Conservation (phyloP, 2,113 vertebrate genomes). For the Gobiocypris rarus region DNA sequence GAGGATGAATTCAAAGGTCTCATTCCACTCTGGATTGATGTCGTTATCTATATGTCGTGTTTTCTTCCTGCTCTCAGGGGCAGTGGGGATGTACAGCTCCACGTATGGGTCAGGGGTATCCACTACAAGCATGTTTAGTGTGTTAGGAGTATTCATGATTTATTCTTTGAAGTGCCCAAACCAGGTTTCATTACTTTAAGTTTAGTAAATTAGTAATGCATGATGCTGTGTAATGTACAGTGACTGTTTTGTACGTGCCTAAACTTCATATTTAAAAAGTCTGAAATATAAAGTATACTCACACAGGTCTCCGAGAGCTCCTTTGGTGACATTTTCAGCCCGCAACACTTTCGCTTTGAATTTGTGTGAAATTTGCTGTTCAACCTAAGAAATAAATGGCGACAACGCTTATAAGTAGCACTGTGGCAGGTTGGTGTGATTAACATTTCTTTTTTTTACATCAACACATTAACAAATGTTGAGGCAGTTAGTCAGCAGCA, state of each 20-base stretch:
- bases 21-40: slow-evolving; percentile 92
- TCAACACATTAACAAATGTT: background rate
- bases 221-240: background rate
- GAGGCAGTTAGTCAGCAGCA: background rate
- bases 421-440: background rate
- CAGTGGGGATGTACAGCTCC: slow-evolving; percentile 89
- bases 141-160: background rate
- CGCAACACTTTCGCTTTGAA: slow-evolving; percentile 85
- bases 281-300: slow-evolving; percentile 71
- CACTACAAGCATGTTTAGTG: slow-evolving; percentile 72
- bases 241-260: background rate
- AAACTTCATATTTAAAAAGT: background rate
- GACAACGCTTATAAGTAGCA: background rate
- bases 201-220: background rate
- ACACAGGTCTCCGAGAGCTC: slow-evolving; percentile 92
- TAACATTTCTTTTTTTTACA: background rate
- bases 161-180: background rate
- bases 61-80: slow-evolving; percentile 91
- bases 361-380: slow-evolving; percentile 93
- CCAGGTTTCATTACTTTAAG: background rate
- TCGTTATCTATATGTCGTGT: slow-evolving; percentile 92
- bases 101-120: slow-evolving; percentile 97
- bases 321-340: slow-evolving; percentile 94
- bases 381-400: slow-evolving; percentile 81
- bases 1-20: slow-evolving; percentile 92